Percentiles rank a stretch among this genome's conserved stretches.
Evolutionary conservation across 2,113 vertebrate genomes (phyloP).

Genomic region (Mellivora capensis): DNA sequence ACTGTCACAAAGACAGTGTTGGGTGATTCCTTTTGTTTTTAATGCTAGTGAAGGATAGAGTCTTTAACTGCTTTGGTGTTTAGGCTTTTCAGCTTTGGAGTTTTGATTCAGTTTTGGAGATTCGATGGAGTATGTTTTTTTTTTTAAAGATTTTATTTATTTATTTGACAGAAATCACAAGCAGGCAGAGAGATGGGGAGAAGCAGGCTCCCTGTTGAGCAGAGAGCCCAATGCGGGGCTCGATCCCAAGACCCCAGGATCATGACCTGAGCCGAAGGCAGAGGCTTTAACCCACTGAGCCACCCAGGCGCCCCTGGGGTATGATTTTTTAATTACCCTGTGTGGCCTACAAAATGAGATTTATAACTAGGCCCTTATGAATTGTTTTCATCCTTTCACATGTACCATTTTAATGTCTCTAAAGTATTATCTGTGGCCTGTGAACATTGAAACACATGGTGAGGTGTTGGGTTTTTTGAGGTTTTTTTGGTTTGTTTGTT

Average conservation of each 20-base stretch:
- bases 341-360: background rate
- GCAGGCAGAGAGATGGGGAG: too few relatives aligned
- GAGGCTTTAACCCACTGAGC: too few relatives aligned
- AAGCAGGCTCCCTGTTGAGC: too few relatives aligned
- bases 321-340: background rate
- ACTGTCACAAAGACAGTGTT: background rate
- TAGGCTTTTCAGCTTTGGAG: conserved; percentile 24
- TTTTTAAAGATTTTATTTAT: too few relatives aligned
- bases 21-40: background rate
- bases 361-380: background rate
- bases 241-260: too few relatives aligned
- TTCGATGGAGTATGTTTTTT: background rate
- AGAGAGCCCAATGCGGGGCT: too few relatives aligned
- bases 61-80: background rate
- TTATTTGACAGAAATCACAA: too few relatives aligned
- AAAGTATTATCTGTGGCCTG: background rate
- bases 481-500: background rate
- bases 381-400: background rate
- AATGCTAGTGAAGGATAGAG: background rate
- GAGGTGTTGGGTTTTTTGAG: background rate
- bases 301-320: background rate
- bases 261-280: too few relatives aligned
- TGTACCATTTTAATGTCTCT: conserved; percentile 23
- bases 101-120: background rate
- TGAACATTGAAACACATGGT: background rate